These are phyloP conservation scores for Ashinkailepas kermadecensis DNA, from an alignment of 2,888 invertebrate species.

Conservation along the genomic window DNA sequence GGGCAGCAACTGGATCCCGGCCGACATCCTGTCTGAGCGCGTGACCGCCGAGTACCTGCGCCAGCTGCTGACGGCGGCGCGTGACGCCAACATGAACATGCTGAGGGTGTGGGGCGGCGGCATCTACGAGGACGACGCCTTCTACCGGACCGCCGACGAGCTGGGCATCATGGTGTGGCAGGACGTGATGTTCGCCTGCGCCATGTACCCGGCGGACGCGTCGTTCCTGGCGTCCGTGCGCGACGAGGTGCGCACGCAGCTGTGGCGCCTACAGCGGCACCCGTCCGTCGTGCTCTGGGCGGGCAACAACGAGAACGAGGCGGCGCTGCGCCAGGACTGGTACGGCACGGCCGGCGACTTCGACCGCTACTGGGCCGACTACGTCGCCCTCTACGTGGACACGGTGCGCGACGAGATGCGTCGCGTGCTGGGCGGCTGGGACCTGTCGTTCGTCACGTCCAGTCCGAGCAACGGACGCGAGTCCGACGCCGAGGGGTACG, in stretches of 20 bases:
- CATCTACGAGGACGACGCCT: conserved; percentile 79
- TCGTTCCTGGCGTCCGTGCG: conserved; percentile 65
- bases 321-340: conserved; percentile 48
- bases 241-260: conserved; percentile 70
- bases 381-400: conserved; percentile 70
- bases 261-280: conserved; percentile 72
- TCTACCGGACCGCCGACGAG: conserved; percentile 76
- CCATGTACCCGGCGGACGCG: conserved; percentile 75
- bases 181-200: conserved; percentile 93
- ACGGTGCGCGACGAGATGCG: conserved; percentile 50
- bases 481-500: conserved; percentile 64
- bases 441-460: conserved; percentile 66
- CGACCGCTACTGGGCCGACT: conserved; percentile 61
- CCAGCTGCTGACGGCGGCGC: conserved; percentile 59
- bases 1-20: conserved; percentile 90
- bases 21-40: conserved; percentile 70
- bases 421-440: conserved; percentile 37
- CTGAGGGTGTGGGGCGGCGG: conserved; percentile 99
- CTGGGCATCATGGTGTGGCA: conserved; percentile 94
- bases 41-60: conserved; percentile 52
- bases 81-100: conserved; percentile 79
- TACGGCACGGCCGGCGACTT: conserved; percentile 50
- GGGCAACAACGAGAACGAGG: conserved; percentile 56
- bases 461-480: conserved; percentile 83
- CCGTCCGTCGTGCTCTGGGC: conserved; percentile 53